Evolutionary conservation across 2,797 vertebrate genomes (phyloP).

Genomic region (Clangula hyemalis): DNA sequence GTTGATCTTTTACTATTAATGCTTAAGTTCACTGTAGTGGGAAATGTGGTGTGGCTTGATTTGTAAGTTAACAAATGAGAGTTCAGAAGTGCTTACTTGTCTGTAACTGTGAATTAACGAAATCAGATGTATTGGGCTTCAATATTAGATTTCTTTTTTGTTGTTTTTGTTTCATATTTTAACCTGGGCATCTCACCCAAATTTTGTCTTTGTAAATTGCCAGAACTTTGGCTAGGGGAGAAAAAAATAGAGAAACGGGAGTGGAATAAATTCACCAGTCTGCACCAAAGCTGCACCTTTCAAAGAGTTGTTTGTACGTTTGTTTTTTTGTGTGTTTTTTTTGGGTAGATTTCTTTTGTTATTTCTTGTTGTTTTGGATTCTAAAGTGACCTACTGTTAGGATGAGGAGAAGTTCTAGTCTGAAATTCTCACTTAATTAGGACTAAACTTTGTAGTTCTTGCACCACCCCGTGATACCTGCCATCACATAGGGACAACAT

Average conservation of each 20-base stretch:
- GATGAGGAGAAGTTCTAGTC: background rate
- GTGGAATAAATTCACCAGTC: background rate
- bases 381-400: background rate
- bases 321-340: too few relatives aligned
- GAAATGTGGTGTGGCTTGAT: background rate
- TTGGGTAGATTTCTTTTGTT: background rate
- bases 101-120: background rate
- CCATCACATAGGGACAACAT: accelerated
- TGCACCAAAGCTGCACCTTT: background rate
- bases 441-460: background rate
- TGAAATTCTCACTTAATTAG: background rate
- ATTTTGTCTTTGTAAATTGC: background rate
- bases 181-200: background rate
- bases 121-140: background rate
- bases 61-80: background rate
- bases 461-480: background rate
- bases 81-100: accelerated
- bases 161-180: background rate
- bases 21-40: background rate
- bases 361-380: background rate
- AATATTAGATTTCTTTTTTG: background rate
- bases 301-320: background rate
- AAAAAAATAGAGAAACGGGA: background rate
- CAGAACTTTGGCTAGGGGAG: background rate
- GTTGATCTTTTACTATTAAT: background rate